These are phyloP conservation scores for Tympanoctomys barrerae DNA, from an alignment of 2,797 vertebrate genomes.

Conservation along the genomic window DNA sequence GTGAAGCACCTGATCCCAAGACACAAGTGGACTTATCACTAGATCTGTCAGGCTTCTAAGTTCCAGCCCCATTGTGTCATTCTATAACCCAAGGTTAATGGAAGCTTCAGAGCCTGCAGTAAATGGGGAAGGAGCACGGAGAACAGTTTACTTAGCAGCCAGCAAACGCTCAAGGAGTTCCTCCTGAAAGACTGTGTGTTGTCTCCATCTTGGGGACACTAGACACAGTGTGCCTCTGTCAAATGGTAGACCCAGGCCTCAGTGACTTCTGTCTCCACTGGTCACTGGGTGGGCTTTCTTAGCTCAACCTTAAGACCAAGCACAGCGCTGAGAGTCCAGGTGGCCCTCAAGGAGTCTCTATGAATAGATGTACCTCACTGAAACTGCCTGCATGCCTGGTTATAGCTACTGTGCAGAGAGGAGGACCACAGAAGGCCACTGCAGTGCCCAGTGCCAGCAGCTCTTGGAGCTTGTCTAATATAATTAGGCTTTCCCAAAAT, in stretches of 20 bases:
- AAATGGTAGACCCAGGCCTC: background rate
- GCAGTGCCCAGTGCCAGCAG: background rate
- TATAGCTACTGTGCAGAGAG: no score
- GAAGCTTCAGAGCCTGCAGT: background rate
- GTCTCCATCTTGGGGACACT: background rate
- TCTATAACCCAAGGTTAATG: background rate
- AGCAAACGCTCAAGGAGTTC: background rate
- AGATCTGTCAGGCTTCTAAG: background rate
- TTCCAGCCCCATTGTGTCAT: no score
- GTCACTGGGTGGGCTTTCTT: background rate
- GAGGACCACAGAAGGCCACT: fast-evolving
- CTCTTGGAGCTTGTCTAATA: fast-evolving
- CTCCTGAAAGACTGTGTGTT: background rate
- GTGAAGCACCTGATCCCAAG: background rate
- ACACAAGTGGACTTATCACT: background rate
- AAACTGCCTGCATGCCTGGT: fast-evolving
- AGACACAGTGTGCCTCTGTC: background rate
- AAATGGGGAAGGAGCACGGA: background rate
- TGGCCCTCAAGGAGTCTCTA: background rate
- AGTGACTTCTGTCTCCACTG: background rate
- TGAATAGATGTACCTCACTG: background rate
- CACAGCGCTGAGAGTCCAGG: background rate
- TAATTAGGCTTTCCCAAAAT: background rate
- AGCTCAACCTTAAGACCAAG: background rate
- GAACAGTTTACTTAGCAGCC: background rate